phyloP scores from a whole-genome alignment of 2,888 invertebrate species.

The Plusia festucae region DNA sequence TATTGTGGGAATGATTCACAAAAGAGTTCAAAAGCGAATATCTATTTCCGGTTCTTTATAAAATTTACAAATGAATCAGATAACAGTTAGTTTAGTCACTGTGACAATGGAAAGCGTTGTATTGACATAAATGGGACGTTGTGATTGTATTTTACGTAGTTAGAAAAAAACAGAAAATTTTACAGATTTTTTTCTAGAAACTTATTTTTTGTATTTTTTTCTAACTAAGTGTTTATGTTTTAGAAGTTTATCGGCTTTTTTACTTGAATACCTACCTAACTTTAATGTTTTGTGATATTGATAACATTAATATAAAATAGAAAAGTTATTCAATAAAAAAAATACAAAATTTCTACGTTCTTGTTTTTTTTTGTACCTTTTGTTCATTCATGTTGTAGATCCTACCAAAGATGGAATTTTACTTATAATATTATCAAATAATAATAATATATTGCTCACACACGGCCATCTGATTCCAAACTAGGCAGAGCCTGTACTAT shows the following conservation, averaged over 20 bases:
- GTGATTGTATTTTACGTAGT: slow-evolving; percentile 37
- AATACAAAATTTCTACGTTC: slow-evolving; percentile 83
- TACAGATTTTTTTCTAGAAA: background rate
- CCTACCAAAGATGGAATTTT: too few species aligned
- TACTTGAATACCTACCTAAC: slow-evolving; percentile 85
- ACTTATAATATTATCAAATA: too few species aligned
- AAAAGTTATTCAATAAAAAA: slow-evolving; percentile 86
- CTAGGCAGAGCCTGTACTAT: too few species aligned
- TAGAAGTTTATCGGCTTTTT: slow-evolving; percentile 84
- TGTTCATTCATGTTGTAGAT: too few species aligned
- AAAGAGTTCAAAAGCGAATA: slow-evolving; percentile 68
- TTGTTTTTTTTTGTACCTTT: slow-evolving; percentile 58
- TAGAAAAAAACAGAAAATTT: slow-evolving; percentile 33
- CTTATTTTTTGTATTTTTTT: slow-evolving; percentile 34
- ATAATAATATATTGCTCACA: too few species aligned
- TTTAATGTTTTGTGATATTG: slow-evolving; percentile 85
- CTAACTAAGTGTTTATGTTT: slow-evolving; percentile 65
- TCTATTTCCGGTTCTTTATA: slow-evolving; percentile 78
- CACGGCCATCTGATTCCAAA: too few species aligned
- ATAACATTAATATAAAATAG: slow-evolving; percentile 74
- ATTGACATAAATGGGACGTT: slow-evolving; percentile 38
- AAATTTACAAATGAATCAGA: slow-evolving; percentile 53
- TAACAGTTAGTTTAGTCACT: slow-evolving; percentile 50
- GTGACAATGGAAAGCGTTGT: slow-evolving; percentile 45
- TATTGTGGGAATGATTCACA: slow-evolving; percentile 38